Base-by-base conservation (phyloP, 1,140 invertebrate genomes). In the Homalodisca vitripennis region DNA sequence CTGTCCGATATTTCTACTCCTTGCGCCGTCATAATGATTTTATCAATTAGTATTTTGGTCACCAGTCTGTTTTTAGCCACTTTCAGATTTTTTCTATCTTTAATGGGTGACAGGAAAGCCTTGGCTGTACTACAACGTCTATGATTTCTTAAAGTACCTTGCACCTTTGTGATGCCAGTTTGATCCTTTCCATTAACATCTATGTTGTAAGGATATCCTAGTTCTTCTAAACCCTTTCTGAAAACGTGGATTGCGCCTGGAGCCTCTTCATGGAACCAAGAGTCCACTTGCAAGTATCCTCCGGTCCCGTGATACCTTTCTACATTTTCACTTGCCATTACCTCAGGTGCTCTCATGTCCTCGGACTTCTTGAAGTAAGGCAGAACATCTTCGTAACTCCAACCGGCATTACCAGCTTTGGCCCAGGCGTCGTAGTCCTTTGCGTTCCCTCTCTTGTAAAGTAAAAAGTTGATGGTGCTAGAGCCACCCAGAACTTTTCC, bases 41-140 rank as follows among this genome's bases (percentile, higher is more conserved):
- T 77, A 86, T 92, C 79, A 68, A 95, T 90, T 0, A 96, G 74
- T 17, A 97, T 81, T 79, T 86, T 90, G 0, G 85, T 88, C 0
- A 89, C 90, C 75, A 86, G 82, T 29, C 85, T 84, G 1, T 80
- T 75, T 75, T 89, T 90, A 10, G 17, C 6, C 17, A 41, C 17
- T 41, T 41, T 41, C 6, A 41, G 34, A 74, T 88, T 88, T 12
- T 72, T 73, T 27, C 86, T 75, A 53, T 81, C 31, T 47, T 27
- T 20, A 0, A 63, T 32, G 1, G 70, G 70, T 32, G 30, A 30
- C 2, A 73, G 29, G 53, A 68, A 73, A 0, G 89, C 88, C 78
- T 87, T 89, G 0, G 81, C 83, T 2, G 89, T 85, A 73, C 89
- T 92, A 57, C 89, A 89, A 71, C 91, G 79, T 60, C 83, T 77